Evolutionary conservation across 2,888 invertebrate species (phyloP).

Genomic region (Hypsopygia costalis): DNA sequence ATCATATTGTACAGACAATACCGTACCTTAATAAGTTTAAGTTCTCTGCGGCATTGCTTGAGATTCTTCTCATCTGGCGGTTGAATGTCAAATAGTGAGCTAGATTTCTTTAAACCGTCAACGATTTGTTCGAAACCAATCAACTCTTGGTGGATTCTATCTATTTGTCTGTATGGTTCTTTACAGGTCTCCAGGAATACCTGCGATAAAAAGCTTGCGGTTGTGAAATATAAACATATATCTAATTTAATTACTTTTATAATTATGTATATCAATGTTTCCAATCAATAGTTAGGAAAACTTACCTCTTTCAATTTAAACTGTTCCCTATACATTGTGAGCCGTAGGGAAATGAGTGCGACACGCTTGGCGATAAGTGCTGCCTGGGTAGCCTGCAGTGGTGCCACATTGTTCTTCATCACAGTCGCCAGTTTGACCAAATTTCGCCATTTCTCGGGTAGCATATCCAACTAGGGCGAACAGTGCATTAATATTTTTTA

Average conservation of each 20-base stretch:
- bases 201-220: constrained; percentile 33
- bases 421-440: constrained; percentile 91
- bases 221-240: constrained; percentile 8
- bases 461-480: constrained; percentile 80
- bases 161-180: constrained; percentile 85
- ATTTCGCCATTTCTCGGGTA: constrained; percentile 94
- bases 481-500: too few species aligned
- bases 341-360: constrained; percentile 88
- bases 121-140: constrained; percentile 84
- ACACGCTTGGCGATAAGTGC: constrained; percentile 92
- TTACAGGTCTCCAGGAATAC: constrained; percentile 83
- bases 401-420: constrained; percentile 92
- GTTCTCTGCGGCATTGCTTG: constrained; percentile 86
- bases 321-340: constrained; percentile 87
- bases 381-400: constrained; percentile 93
- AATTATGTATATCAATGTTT: neutral
- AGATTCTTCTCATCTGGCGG: constrained; percentile 91
- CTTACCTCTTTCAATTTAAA: constrained; percentile 81
- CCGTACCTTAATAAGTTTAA: constrained; percentile 85
- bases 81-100: constrained; percentile 91
- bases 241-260: neutral
- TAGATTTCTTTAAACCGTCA: constrained; percentile 84
- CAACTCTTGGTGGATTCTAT: constrained; percentile 85
- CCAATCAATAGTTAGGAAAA: neutral
- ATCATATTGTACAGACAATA: too few species aligned